Percentiles rank a stretch among this genome's conserved stretches.
Conservation (phyloP, 1,140 invertebrate genomes). For the Bombus polaris region DNA sequence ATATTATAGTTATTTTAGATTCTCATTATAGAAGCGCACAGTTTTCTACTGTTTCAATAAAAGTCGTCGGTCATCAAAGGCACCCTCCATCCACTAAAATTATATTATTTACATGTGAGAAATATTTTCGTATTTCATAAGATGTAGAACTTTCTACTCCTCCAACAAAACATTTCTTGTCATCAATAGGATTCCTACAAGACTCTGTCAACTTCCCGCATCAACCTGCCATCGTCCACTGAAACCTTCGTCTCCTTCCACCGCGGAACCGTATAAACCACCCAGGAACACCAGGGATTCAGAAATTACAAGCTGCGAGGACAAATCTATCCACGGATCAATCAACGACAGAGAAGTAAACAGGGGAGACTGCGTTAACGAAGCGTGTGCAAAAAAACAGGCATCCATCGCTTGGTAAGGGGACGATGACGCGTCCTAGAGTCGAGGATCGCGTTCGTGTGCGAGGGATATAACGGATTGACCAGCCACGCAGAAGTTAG, state of each 20-base stretch:
- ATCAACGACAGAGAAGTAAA: constrained; percentile 9
- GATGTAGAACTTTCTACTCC: neutral
- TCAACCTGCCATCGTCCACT: no score
- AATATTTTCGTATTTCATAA: neutral
- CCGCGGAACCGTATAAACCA: neutral
- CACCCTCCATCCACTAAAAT: no score
- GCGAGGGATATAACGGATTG: constrained; percentile 62
- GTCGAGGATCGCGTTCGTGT: neutral
- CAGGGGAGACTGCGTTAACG: neutral
- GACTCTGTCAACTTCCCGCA: neutral
- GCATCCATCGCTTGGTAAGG: constrained; percentile 26
- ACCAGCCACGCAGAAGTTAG: constrained; percentile 60
- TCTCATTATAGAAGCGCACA: no score
- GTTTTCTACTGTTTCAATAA: no score
- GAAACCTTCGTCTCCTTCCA: neutral
- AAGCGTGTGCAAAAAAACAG: constrained; percentile 23
- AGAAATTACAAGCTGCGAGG: constrained; percentile 44
- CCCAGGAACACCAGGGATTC: neutral
- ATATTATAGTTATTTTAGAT: no score
- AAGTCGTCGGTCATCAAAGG: no score
- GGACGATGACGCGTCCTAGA: constrained; percentile 20
- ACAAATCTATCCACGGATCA: constrained; percentile 33
- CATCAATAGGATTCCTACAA: neutral
- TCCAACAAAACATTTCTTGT: neutral
- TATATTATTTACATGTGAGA: neutral